Evolutionary conservation across 2,888 invertebrate genomes (phyloP).

Genomic region (Drosophila antonietae): DNA sequence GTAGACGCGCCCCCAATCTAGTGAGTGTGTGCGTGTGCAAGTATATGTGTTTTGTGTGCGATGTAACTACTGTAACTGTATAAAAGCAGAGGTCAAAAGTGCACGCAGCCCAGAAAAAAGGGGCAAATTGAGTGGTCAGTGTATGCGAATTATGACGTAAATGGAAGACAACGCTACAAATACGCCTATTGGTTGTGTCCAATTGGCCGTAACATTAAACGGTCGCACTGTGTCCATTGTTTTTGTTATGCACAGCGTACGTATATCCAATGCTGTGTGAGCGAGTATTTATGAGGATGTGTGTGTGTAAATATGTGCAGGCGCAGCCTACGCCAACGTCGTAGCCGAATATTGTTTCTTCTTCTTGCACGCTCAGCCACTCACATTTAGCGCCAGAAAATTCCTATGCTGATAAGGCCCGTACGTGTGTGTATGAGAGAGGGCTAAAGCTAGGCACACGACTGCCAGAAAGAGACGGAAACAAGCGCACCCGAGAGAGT

Average conservation of each 20-base stretch:
- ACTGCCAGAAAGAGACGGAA: conserved; percentile 10
- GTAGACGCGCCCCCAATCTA: conserved; percentile 42
- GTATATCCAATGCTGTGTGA: conserved; percentile 2
- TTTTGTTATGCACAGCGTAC: conserved; percentile 50
- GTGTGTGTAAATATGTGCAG: conserved; percentile 34
- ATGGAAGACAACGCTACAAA: conserved; percentile 16
- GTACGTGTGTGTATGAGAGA: conserved; percentile 4
- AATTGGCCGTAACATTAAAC: conserved; percentile 23
- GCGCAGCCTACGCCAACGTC: conserved; percentile 33
- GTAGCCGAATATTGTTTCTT: conserved; percentile 41
- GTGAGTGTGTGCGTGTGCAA: conserved; percentile 12
- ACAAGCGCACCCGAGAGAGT: neutral
- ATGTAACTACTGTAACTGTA: conserved; percentile 35
- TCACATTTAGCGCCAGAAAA: conserved; percentile 51
- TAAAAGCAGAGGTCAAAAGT: conserved; percentile 72
- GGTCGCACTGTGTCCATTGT: conserved; percentile 32
- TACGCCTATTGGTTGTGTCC: conserved; percentile 8
- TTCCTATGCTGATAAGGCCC: conserved; percentile 64
- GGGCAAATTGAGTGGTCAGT: conserved; percentile 20
- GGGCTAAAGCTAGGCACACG: conserved; percentile 19
- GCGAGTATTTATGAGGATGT: conserved; percentile 2
- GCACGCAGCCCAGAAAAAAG: conserved; percentile 45
- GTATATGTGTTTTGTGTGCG: conserved; percentile 4
- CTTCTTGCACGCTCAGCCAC: conserved; percentile 46
- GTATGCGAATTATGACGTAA: conserved; percentile 32